Conservation (phyloP, 2,113 vertebrate genomes). For the Epinephelus lanceolatus region DNA sequence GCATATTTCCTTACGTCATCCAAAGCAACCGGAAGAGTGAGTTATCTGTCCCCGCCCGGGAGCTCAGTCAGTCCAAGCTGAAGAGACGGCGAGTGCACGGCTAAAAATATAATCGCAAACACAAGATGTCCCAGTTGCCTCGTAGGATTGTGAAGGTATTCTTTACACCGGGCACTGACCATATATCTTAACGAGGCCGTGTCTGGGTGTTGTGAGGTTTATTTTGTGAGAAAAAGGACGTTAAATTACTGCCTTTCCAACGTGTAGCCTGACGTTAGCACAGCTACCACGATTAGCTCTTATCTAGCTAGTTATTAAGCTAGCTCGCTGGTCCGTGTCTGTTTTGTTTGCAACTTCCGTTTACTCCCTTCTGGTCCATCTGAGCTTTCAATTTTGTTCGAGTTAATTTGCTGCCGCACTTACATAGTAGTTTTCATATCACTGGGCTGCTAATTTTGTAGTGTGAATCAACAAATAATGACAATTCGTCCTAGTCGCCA, state of each 20-base stretch:
- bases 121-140: conserved; percentile 96
- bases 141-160: conserved; percentile 96
- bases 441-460: neutral
- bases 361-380: conserved; percentile 16
- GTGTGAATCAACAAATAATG: neutral
- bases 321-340: conserved; percentile 52
- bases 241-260: neutral
- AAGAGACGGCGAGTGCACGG: conserved; percentile 86
- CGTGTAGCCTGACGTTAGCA: conserved; percentile 61
- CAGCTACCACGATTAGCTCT: conserved; percentile 62
- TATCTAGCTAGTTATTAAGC: conserved; percentile 50
- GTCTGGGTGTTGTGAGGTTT: neutral
- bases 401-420: accelerated
- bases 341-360: conserved; percentile 74
- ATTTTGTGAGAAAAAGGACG: neutral
- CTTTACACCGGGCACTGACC: neutral
- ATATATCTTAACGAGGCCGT: neutral
- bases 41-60: conserved; percentile 66
- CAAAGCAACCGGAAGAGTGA: conserved; percentile 72
- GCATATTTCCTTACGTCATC: conserved; percentile 47
- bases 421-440: accelerated
- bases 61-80: conserved; percentile 79
- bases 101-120: conserved; percentile 86
- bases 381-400: neutral
- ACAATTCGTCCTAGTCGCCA: conserved; percentile 6